phyloP scores from a whole-genome alignment of 37 sponge, comb jelly and placozoan species.

The Geodia barretti region DNA sequence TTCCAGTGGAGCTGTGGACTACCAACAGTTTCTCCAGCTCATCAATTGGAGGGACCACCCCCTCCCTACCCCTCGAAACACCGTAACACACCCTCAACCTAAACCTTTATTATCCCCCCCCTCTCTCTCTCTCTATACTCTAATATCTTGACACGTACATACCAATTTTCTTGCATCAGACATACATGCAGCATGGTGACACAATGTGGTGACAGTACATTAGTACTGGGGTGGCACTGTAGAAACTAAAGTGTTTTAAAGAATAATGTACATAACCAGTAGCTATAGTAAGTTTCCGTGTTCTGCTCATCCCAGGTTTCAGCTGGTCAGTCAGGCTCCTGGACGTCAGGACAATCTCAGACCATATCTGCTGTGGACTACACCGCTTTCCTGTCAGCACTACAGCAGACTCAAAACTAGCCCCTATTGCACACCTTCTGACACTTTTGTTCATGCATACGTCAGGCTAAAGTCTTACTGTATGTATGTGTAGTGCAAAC shows the following conservation, averaged over 20 bases:
- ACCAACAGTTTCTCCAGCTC: slow-evolving; percentile 62
- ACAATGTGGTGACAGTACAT: no score
- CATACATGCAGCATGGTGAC: no score
- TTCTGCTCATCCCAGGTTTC: background rate
- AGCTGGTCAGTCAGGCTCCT: background rate
- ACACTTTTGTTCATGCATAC: background rate
- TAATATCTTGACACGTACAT: no score
- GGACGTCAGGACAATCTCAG: background rate
- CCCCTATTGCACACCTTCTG: background rate
- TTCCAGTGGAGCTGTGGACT: slow-evolving; percentile 38
- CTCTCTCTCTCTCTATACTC: no score
- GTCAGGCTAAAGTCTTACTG: no score
- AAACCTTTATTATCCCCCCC: no score
- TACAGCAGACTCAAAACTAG: background rate
- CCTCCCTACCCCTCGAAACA: slow-evolving; percentile 5
- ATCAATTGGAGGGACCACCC: slow-evolving; percentile 78
- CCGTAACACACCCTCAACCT: background rate
- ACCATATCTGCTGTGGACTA: background rate
- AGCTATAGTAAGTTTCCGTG: no score
- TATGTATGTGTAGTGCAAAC: background rate
- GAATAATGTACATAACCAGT: no score
- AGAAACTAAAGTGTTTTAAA: no score
- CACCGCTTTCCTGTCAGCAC: background rate
- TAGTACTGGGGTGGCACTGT: no score
- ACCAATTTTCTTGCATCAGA: no score